Conservation (phyloP, 2,113 vertebrate species). For the Menura novaehollandiae region DNA sequence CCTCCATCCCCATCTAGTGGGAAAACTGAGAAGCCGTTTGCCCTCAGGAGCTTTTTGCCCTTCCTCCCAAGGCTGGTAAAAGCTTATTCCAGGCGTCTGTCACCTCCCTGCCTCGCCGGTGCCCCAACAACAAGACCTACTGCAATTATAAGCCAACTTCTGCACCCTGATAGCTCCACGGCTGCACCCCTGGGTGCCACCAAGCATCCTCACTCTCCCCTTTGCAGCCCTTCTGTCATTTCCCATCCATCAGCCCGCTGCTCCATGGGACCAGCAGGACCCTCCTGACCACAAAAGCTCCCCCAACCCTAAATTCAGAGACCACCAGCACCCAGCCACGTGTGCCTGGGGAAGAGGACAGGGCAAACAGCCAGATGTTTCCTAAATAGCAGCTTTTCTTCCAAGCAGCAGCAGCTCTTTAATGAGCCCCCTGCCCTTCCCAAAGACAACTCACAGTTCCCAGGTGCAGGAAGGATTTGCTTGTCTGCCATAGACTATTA, state of each 20-base stretch:
- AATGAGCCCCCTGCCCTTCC: neutral
- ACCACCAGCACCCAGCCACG: neutral
- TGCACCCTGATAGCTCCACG: accelerated
- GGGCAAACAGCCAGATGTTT: neutral
- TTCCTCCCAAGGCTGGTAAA: neutral
- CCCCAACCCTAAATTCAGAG: neutral
- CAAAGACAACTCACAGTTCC: neutral
- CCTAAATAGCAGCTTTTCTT: neutral
- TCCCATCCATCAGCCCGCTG: neutral
- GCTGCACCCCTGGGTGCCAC: neutral
- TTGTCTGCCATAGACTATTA: slow-evolving; percentile 12
- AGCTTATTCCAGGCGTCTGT: neutral
- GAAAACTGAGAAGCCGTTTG: accelerated
- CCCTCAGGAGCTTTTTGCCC: neutral
- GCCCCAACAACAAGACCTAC: neutral
- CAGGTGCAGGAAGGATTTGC: slow-evolving; percentile 26
- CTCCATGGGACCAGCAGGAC: neutral
- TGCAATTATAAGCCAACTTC: accelerated
- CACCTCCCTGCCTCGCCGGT: neutral
- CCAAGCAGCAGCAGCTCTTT: neutral
- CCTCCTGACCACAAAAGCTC: neutral
- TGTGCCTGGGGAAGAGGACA: neutral
- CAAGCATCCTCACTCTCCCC: neutral
- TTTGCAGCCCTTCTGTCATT: neutral
- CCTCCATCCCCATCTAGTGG: slow-evolving; percentile 57